A percentile compares a stretch with the other conserved stretches of the same genome.
These are phyloP conservation scores for Hybognathus amarus DNA, from an alignment of 2,797 vertebrate genomes.

Conservation along the genomic window DNA sequence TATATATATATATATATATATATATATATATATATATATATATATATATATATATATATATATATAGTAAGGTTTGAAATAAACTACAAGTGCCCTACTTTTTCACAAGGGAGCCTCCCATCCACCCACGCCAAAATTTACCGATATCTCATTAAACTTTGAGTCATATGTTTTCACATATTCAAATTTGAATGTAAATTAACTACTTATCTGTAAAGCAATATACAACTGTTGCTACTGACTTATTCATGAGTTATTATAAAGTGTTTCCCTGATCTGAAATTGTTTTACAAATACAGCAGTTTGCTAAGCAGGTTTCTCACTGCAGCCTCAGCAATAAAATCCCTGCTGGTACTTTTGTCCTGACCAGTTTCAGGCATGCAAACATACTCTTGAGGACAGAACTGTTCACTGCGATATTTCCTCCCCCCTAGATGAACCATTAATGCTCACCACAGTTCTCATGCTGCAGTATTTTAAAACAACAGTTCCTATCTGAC, in stretches of 20 bases:
- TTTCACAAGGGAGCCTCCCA: neutral
- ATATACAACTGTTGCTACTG: neutral
- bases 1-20: too few species aligned
- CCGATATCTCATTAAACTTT: neutral
- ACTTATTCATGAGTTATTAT: slow-evolving; percentile 27
- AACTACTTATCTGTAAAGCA: neutral
- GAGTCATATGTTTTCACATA: neutral
- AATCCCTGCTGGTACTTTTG: slow-evolving; percentile 35
- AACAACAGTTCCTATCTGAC: neutral
- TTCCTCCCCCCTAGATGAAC: neutral
- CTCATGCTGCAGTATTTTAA: slow-evolving; percentile 24
- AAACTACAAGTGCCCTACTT: neutral
- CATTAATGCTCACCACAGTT: slow-evolving; percentile 15
- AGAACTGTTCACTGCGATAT: slow-evolving; percentile 48
- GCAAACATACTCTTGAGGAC: slow-evolving; percentile 35
- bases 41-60: too few species aligned
- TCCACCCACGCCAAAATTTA: neutral
- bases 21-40: too few species aligned
- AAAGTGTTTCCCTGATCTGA: slow-evolving; percentile 12
- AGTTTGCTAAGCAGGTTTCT: slow-evolving; percentile 22
- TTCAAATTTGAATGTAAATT: slow-evolving; percentile 18
- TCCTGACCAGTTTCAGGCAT: slow-evolving; percentile 19
- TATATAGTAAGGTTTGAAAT: too few species aligned
- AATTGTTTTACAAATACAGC: slow-evolving; percentile 24
- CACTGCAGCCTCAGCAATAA: slow-evolving; percentile 37